Evolutionary conservation across 2,113 vertebrate species (phyloP).

Genomic region (Alouatta palliata): DNA sequence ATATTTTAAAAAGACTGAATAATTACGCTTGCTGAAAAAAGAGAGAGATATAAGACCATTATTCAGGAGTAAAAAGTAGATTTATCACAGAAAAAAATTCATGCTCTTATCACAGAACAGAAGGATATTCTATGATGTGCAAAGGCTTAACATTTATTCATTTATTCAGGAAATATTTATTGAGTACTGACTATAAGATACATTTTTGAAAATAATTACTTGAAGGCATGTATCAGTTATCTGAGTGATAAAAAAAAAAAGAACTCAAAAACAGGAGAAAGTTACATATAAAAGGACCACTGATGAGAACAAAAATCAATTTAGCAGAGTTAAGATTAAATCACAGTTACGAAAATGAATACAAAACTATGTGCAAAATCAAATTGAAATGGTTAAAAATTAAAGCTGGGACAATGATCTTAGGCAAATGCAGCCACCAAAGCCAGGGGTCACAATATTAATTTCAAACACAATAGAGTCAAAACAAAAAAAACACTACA

Average conservation of each 20-base stretch:
- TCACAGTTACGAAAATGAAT: background rate
- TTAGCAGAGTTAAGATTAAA: conserved; percentile 43
- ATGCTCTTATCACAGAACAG: background rate
- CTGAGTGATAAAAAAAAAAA: conserved; percentile 7
- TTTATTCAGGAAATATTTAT: background rate
- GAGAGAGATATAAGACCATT: background rate
- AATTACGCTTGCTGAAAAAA: background rate
- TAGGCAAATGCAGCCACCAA: background rate
- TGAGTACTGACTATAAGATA: background rate
- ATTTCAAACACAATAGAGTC: conserved; percentile 14
- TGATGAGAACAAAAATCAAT: background rate
- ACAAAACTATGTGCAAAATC: background rate
- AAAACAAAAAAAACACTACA: background rate
- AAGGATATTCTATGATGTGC: background rate
- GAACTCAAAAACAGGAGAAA: background rate
- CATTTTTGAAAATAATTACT: background rate
- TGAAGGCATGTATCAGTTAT: background rate
- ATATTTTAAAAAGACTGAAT: background rate
- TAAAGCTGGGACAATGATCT: background rate
- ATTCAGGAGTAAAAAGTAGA: background rate
- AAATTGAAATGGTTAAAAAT: background rate
- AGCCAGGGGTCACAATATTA: background rate
- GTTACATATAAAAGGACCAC: background rate
- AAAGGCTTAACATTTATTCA: background rate
- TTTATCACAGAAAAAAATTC: background rate